A percentile compares a stretch with the other conserved stretches of the same genome.
Evolutionary conservation across 2,888 invertebrate genomes (phyloP).

Genomic region (Hemaris fuciformis): DNA sequence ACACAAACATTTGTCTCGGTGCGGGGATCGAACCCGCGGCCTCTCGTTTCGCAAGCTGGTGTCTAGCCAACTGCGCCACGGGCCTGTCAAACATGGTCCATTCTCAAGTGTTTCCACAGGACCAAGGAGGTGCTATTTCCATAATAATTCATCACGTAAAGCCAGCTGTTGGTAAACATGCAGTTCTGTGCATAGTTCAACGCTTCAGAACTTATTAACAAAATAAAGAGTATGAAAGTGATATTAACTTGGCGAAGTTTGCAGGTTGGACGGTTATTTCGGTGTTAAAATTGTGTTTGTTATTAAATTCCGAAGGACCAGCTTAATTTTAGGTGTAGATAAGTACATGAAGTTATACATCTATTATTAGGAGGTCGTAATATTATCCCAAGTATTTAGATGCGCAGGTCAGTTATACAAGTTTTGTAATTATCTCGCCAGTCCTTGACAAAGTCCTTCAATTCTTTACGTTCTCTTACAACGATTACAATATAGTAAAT

Average conservation of each 20-base stretch:
- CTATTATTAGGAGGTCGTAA: no score
- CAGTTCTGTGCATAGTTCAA: not conserved
- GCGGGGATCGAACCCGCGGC: no score
- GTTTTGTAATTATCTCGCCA: no score
- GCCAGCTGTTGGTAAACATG: not conserved
- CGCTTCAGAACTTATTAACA: not conserved
- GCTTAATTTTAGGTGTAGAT: not conserved
- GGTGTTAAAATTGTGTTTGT: not conserved
- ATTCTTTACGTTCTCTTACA: no score
- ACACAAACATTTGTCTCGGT: no score
- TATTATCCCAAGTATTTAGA: no score
- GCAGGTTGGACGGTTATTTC: not conserved
- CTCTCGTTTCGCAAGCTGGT: no score
- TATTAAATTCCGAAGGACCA: not conserved
- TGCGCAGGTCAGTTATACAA: no score
- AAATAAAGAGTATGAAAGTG: not conserved
- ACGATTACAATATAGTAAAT: no score
- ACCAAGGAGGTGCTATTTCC: not conserved
- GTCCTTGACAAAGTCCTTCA: no score
- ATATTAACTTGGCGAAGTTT: not conserved
- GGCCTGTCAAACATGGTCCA: no score
- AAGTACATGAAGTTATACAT: constrained; percentile 8
- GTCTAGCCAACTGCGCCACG: no score
- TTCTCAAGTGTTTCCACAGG: not conserved
- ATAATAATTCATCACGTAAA: not conserved